Base-by-base conservation (phyloP, 2,113 vertebrate genomes). In the Aegithalos caudatus region DNA sequence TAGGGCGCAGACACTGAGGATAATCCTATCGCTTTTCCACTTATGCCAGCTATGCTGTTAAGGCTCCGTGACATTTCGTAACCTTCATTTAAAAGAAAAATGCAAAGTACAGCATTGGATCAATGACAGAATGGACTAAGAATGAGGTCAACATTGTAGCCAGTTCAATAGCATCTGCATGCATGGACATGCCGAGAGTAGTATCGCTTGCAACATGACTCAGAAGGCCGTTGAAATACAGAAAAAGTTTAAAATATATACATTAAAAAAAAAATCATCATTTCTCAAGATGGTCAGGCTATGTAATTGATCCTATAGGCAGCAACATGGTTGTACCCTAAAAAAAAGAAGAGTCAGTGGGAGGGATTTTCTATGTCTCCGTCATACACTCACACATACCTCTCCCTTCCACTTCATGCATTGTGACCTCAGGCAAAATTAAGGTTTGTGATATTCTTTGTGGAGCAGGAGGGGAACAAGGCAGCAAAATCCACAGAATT, bases 41-140 rank as follows among this genome's bases (percentile, higher is more conserved):
- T 98, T 98, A 97, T 98, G 97, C 98, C 98, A 98, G 97, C 98
- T 98, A 98, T 98, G 98, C 98, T 98, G 98, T 98, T 99, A 98
- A 98, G 98, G 98, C 98, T 99, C 98, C 98, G 98, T 98, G 98
- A 98, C 98, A 98, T 98, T 98, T 99, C 98, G 98, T 98, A 98
- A 98, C 98, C 98, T 99, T 98, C 97, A 97, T 98, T 98, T 98
- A 97, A 98, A 98, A 98, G 98, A 99, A 98, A 98, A 98, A 98
- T 96, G 96, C 96, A 96, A 94, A 97, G 95, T 96, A 97, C 93
- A 97, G 96, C 97, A 96, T 97, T 97, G 96, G 97, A 97, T 98
- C 97, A 97, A 98, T 97, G 97, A 92, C 93, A 96, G 98, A 98
- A 98, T 98, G 98, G 97, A 98, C 98, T 98, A 98, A 98, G 98